Evolutionary conservation across 2,113 vertebrate genomes (phyloP).

Genomic region (Poicephalus meyeri): DNA sequence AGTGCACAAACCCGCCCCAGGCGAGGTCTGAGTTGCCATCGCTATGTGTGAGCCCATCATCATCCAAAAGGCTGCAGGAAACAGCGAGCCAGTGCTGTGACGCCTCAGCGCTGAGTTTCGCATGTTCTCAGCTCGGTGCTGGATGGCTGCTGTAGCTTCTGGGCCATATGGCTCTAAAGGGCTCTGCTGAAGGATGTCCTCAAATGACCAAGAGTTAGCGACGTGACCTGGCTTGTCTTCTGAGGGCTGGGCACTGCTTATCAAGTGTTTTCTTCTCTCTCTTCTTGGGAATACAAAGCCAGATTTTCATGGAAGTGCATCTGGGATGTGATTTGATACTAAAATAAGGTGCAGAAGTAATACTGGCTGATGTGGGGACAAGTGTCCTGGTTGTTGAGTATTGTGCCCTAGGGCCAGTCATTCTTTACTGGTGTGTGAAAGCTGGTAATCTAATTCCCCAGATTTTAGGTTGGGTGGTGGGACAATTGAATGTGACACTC

Average conservation of each 20-base stretch:
- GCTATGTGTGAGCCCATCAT: rapidly evolving
- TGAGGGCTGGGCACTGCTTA: neutral
- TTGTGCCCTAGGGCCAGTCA: neutral
- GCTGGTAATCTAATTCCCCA: neutral
- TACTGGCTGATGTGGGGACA: neutral
- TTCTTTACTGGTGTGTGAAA: neutral
- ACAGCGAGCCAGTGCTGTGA: rapidly evolving
- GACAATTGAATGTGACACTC: neutral
- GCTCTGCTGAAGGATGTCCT: neutral
- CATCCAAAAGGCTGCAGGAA: neutral
- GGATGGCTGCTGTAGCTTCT: rapidly evolving
- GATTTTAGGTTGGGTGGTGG: neutral
- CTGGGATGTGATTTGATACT: rapidly evolving
- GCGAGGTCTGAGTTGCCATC: rapidly evolving
- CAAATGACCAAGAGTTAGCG: neutral
- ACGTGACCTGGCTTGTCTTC: rapidly evolving
- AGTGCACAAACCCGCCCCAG: rapidly evolving
- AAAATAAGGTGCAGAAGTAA: neutral
- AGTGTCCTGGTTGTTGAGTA: rapidly evolving
- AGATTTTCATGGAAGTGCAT: rapidly evolving
- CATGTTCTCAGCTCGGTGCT: rapidly evolving
- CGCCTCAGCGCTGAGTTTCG: neutral
- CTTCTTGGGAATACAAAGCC: neutral
- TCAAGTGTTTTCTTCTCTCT: neutral
- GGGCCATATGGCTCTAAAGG: rapidly evolving